These are phyloP conservation scores for Hirtodrosophila trivittata DNA, from an alignment of 2,888 invertebrate species.

Conservation along the genomic window DNA sequence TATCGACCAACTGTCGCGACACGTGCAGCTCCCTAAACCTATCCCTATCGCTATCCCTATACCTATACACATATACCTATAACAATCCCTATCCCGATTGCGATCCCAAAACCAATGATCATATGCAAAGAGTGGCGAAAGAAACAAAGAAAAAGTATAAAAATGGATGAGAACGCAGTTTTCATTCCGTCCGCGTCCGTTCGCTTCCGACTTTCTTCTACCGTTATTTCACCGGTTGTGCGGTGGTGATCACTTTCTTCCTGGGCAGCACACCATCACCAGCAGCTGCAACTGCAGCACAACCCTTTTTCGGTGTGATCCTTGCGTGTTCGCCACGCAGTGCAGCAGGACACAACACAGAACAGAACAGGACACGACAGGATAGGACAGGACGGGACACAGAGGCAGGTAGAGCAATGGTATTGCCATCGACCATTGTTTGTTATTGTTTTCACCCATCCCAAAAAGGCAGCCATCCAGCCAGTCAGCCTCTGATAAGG, in stretches of 20 bases:
- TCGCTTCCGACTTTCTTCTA: conserved; percentile 38
- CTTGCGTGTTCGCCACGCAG: conserved; percentile 42
- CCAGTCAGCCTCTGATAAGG: conserved; percentile 31
- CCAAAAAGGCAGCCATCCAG: conserved; percentile 22
- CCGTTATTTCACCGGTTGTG: conserved; percentile 50
- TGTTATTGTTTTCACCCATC: conserved; percentile 27
- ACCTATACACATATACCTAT: background rate
- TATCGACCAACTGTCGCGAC: conserved; percentile 45
- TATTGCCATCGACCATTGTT: conserved; percentile 31
- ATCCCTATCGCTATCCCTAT: background rate
- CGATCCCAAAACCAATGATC: background rate
- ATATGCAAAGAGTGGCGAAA: background rate
- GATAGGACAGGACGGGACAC: background rate
- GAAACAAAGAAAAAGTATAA: background rate
- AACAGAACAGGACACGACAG: background rate
- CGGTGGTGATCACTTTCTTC: conserved; percentile 42
- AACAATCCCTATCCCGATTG: background rate
- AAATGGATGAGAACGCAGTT: conserved; percentile 8
- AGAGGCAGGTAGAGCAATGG: conserved; percentile 21
- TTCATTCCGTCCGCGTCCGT: conserved; percentile 11
- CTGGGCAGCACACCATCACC: conserved; percentile 14
- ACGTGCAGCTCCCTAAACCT: conserved; percentile 23
- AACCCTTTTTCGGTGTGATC: conserved; percentile 37
- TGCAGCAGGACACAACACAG: conserved; percentile 8
- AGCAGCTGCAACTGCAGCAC: conserved; percentile 15